Percentiles rank a stretch among this genome's conserved stretches.
Conservation (phyloP, 2,888 invertebrate genomes). For the Crepidodera aurea region DNA sequence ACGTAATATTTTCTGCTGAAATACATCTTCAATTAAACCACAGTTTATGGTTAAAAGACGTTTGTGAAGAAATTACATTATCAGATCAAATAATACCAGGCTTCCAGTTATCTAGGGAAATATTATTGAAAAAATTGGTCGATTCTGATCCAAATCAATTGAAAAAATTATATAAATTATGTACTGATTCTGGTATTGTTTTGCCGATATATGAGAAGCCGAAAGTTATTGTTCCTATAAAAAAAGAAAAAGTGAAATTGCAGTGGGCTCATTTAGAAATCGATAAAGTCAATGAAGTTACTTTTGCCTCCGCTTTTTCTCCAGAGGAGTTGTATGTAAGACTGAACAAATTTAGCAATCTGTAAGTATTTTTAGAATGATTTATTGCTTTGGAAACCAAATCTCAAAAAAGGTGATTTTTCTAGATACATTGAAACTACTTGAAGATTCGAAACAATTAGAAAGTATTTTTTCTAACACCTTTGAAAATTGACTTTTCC, state of each 20-base stretch:
- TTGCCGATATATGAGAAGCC: conserved; percentile 48
- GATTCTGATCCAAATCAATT: conserved; percentile 48
- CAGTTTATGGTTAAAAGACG: conserved; percentile 71
- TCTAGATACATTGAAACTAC: too few relatives aligned
- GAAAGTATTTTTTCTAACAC: too few relatives aligned
- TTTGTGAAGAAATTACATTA: conserved; percentile 66
- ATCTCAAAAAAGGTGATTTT: too few relatives aligned
- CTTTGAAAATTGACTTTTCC: too few relatives aligned
- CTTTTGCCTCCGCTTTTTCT: conserved; percentile 61
- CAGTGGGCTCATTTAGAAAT: conserved; percentile 65
- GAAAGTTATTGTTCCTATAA: not conserved
- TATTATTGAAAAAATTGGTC: conserved; percentile 62
- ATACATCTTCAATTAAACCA: conserved; percentile 68
- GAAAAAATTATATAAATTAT: conserved; percentile 62
- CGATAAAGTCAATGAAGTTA: conserved; percentile 58
- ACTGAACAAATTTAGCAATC: conserved; percentile 61
- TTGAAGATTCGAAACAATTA: too few relatives aligned
- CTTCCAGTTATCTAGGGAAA: conserved; percentile 64
- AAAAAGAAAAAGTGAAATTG: conserved; percentile 43
- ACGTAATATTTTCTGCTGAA: conserved; percentile 59
- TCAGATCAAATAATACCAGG: conserved; percentile 63
- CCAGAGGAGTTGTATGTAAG: conserved; percentile 65
- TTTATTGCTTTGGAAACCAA: too few relatives aligned
- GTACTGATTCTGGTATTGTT: conserved; percentile 55
- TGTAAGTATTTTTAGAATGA: conserved; percentile 52